Conservation (phyloP, 2,888 invertebrate genomes). For the Euspilapteryx auroguttella region DNA sequence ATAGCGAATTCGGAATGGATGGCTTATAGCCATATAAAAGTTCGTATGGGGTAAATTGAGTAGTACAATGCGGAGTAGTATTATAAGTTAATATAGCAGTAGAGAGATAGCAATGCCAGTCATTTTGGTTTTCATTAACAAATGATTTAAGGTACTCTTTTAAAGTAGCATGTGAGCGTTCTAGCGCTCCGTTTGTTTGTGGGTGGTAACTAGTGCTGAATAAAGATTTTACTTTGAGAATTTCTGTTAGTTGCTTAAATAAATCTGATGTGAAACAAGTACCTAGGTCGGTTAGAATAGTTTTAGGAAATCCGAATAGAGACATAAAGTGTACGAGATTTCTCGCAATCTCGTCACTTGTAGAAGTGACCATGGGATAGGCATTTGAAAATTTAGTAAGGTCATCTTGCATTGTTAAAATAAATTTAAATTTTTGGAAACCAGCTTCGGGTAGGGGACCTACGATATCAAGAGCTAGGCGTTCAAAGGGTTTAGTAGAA, state of each 20-base stretch:
- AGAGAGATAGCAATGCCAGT: slow-evolving; percentile 17
- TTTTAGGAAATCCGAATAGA: slow-evolving; percentile 3
- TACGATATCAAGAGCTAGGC: slow-evolving; percentile 6
- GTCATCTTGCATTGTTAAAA: slow-evolving; percentile 9
- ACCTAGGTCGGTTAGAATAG: slow-evolving; percentile 2
- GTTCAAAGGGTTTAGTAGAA: slow-evolving; percentile 6
- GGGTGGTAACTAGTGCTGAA: slow-evolving; percentile 1
- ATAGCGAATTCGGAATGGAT: slow-evolving; percentile 12
- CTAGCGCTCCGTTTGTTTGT: slow-evolving; percentile 7
- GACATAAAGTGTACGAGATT: slow-evolving; percentile 4
- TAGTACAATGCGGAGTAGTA: slow-evolving; percentile 14
- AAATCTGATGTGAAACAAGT: slow-evolving; percentile 4
- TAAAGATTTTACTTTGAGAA: slow-evolving; percentile 3
- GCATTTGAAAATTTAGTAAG: slow-evolving; percentile 8
- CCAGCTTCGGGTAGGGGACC: slow-evolving; percentile 1
- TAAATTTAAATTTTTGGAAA: slow-evolving; percentile 8
- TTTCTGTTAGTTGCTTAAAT: slow-evolving; percentile 4
- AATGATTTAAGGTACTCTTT: slow-evolving; percentile 16
- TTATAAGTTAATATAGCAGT: slow-evolving; percentile 19
- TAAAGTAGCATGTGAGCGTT: slow-evolving; percentile 12
- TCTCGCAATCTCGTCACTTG: neutral
- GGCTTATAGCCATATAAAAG: slow-evolving; percentile 20
- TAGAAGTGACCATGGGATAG: slow-evolving; percentile 7
- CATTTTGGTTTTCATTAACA: slow-evolving; percentile 12
- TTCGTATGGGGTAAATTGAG: slow-evolving; percentile 19